These are phyloP conservation scores for Zelleria hepariella DNA, from an alignment of 2,888 invertebrate genomes.

Conservation along the genomic window DNA sequence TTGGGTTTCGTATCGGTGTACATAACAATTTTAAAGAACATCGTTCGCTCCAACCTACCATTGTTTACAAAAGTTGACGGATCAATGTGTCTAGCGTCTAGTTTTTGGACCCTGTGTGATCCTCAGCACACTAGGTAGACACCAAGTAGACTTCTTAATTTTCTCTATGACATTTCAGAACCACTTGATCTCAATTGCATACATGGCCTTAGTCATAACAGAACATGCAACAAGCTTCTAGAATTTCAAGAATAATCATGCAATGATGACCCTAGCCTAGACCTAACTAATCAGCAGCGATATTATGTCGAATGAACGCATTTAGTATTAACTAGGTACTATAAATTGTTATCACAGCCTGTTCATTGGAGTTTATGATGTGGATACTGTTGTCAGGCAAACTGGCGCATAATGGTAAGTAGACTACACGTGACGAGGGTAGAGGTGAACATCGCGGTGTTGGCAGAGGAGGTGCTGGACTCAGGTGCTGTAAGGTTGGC, in stretches of 20 bases:
- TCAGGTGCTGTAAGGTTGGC: constrained; percentile 43
- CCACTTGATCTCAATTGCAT: no score
- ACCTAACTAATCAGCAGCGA: constrained; percentile 4
- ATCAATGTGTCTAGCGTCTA: no score
- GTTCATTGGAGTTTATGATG: constrained; percentile 35
- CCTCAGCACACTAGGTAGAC: no score
- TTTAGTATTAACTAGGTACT: constrained; percentile 12
- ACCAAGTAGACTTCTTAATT: no score
- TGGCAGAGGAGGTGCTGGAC: constrained; percentile 35
- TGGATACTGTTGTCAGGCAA: constrained; percentile 35
- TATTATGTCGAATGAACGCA: constrained; percentile 22
- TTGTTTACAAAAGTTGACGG: no score
- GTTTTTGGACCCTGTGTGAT: no score
- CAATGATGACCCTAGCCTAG: neutral
- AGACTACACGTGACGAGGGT: constrained; percentile 23
- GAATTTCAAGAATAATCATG: neutral
- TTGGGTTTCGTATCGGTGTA: no score
- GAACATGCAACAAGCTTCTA: neutral
- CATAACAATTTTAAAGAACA: no score
- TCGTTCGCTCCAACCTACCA: no score
- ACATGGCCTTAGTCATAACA: no score
- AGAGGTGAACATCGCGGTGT: constrained; percentile 16
- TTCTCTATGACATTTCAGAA: no score
- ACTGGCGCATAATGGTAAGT: constrained; percentile 28
- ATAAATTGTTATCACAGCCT: constrained; percentile 59